These are phyloP conservation scores for Ophion costatus DNA, from an alignment of 2,888 invertebrate species.

Conservation along the genomic window DNA sequence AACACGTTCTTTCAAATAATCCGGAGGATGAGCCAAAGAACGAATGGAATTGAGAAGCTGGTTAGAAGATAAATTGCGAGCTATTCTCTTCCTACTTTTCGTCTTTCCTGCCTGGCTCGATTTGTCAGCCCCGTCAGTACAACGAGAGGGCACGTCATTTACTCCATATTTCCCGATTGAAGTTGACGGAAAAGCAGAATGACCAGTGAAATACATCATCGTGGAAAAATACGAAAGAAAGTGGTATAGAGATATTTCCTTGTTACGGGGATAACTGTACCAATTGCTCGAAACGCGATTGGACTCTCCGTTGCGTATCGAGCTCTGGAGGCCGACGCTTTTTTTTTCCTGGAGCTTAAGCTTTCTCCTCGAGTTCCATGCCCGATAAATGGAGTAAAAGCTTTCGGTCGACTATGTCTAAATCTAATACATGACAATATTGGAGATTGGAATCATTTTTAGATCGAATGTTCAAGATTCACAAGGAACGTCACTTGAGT, in stretches of 20 bases:
- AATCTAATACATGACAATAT: neutral
- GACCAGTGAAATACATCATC: conserved; percentile 27
- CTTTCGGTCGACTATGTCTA: neutral
- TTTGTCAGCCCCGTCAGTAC: conserved; percentile 48
- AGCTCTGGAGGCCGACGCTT: neutral
- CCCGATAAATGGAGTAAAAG: neutral
- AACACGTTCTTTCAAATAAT: conserved; percentile 34
- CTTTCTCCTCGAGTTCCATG: neutral
- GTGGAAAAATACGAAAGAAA: conserved; percentile 17
- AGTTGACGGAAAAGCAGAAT: neutral
- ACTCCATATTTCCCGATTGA: conserved; percentile 37
- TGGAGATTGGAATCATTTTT: neutral
- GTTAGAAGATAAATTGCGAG: conserved; percentile 43
- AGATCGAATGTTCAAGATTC: neutral
- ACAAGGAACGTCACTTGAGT: too few relatives aligned
- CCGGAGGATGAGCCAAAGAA: conserved; percentile 8
- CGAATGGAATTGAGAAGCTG: conserved; percentile 42
- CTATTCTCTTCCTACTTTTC: conserved; percentile 21
- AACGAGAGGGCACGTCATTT: conserved; percentile 50
- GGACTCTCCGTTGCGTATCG: neutral
- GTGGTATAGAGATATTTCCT: conserved; percentile 14
- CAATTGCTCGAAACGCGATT: conserved; percentile 1
- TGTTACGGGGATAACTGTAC: conserved; percentile 3
- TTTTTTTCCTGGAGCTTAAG: neutral
- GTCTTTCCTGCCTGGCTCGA: conserved; percentile 23